Evolutionary conservation across 2,113 vertebrate genomes (phyloP).

Genomic region (Bubalus kerabau): DNA sequence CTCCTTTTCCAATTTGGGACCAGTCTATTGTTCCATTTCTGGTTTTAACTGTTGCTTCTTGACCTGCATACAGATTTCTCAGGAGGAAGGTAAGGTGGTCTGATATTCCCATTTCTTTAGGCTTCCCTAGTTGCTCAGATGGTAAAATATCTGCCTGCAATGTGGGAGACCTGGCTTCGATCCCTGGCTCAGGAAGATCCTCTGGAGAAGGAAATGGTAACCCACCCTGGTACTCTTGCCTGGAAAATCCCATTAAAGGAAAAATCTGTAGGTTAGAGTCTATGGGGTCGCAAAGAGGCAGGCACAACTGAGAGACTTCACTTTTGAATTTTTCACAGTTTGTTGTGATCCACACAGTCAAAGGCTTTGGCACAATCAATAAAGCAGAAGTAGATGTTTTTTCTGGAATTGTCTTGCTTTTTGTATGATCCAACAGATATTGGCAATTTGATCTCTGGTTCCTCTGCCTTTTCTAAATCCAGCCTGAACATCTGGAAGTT

Average conservation of each 20-base stretch:
- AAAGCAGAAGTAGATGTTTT: background rate
- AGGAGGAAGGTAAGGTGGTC: background rate
- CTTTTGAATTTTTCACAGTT: background rate
- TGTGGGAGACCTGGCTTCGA: too few species aligned
- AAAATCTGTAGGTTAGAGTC: too few species aligned
- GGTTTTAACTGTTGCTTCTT: background rate
- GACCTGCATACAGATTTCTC: background rate
- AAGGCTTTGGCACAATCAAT: background rate
- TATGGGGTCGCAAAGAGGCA: accelerated
- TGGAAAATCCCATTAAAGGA: too few species aligned
- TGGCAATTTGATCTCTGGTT: background rate
- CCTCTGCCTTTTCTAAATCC: background rate
- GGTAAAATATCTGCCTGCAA: too few species aligned
- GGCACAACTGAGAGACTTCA: too few species aligned
- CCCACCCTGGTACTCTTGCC: too few species aligned
- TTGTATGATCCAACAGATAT: background rate
- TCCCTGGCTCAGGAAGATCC: too few species aligned
- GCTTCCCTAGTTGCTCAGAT: too few species aligned
- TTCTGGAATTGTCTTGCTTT: background rate
- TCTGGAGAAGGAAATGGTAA: too few species aligned
- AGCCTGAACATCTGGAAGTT: background rate
- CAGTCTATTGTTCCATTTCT: background rate
- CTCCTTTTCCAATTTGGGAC: background rate
- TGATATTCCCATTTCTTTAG: background rate
- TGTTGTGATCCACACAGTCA: background rate